Conservation (phyloP, 2,888 invertebrate species). For the Stictocephala bisonia region DNA sequence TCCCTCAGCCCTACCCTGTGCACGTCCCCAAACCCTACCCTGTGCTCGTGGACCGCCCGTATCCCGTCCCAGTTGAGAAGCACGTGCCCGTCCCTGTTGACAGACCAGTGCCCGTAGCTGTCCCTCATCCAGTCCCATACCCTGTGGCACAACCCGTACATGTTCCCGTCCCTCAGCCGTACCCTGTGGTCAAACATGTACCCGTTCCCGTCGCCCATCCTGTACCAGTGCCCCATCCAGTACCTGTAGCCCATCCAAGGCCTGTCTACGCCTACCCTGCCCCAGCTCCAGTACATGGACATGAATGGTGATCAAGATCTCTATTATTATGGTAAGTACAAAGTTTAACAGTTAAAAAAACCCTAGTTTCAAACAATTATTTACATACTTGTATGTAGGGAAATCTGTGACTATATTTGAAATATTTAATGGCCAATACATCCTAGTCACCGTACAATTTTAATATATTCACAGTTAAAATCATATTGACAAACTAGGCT, state of each 20-base stretch:
- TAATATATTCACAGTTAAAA: too few species aligned
- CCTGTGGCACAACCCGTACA: slow-evolving; percentile 49
- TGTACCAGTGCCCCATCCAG: slow-evolving; percentile 43
- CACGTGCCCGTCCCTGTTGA: slow-evolving; percentile 55
- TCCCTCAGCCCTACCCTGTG: slow-evolving; percentile 55
- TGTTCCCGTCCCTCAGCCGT: slow-evolving; percentile 51
- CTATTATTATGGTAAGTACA: too few species aligned
- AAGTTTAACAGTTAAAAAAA: too few species aligned
- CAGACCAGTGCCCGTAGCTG: slow-evolving; percentile 54
- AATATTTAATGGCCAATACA: too few species aligned
- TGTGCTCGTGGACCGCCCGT: slow-evolving; percentile 56
- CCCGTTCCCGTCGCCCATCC: slow-evolving; percentile 46
- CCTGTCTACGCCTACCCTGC: slow-evolving; percentile 39
- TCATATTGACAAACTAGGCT: too few species aligned
- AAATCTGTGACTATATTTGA: too few species aligned
- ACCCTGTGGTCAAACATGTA: slow-evolving; percentile 46
- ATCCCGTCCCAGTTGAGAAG: slow-evolving; percentile 56
- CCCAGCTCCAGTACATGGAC: slow-evolving; percentile 30
- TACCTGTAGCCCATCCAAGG: slow-evolving; percentile 9
- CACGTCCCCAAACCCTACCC: slow-evolving; percentile 54
- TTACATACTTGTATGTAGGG: too few species aligned
- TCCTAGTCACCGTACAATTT: too few species aligned
- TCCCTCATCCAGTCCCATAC: slow-evolving; percentile 53
- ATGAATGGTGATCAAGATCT: slow-evolving; percentile 43
- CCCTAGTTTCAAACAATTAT: too few species aligned